Conservation (phyloP, 2,888 invertebrate species). For the Brenthis hecate region DNA sequence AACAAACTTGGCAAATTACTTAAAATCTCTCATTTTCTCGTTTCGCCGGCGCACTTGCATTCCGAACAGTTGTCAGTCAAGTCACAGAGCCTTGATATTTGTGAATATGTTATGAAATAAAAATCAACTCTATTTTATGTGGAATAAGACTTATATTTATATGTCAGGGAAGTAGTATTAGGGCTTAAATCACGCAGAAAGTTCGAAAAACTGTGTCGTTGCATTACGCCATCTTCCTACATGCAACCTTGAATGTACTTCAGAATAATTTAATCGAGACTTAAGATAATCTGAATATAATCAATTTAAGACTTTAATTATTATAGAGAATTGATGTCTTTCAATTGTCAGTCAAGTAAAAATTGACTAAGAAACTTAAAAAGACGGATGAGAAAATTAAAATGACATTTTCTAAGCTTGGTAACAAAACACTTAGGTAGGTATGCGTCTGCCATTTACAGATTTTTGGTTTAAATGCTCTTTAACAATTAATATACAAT, state of each 20-base stretch:
- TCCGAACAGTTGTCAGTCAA: conserved; percentile 22
- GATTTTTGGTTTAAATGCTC: too few species aligned
- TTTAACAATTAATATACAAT: too few species aligned
- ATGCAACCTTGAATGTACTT: conserved; percentile 17
- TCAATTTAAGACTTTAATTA: background rate
- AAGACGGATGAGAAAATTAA: too few species aligned
- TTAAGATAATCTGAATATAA: background rate
- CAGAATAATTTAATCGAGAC: background rate
- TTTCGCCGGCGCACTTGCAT: conserved; percentile 33
- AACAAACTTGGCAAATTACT: conserved; percentile 27
- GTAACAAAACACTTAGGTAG: too few species aligned
- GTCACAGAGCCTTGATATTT: background rate
- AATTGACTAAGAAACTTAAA: too few species aligned
- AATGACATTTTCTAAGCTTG: too few species aligned
- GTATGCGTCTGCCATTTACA: too few species aligned
- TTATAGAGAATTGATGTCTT: too few species aligned
- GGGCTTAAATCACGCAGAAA: conserved; percentile 19
- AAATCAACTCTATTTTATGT: conserved; percentile 6
- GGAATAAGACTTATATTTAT: background rate
- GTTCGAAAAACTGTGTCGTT: conserved; percentile 23
- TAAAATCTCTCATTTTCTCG: conserved; percentile 29
- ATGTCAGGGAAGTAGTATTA: background rate
- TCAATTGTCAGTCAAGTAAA: too few species aligned
- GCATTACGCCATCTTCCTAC: conserved; percentile 28
- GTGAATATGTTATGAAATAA: background rate